A percentile compares a stretch with the other conserved stretches of the same genome.
These are phyloP conservation scores for Periplaneta americana DNA, from an alignment of 1,140 invertebrate species.

Conservation along the genomic window DNA sequence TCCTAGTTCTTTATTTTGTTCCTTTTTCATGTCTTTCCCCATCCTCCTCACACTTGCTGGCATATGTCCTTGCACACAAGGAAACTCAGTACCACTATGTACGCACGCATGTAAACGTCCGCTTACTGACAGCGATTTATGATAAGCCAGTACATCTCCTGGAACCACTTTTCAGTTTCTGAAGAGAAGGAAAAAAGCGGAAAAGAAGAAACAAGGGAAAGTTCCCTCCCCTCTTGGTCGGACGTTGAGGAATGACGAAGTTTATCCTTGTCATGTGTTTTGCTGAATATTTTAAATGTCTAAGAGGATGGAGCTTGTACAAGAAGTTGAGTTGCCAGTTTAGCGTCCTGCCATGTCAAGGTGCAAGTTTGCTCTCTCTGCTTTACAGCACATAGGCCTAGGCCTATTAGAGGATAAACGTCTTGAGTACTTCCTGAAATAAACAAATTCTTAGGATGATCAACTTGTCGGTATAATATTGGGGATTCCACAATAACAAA, in stretches of 20 bases:
- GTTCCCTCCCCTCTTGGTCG: neutral
- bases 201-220: neutral
- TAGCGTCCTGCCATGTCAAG: neutral
- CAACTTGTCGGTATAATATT: too few species aligned
- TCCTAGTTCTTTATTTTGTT: too few species aligned
- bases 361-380: neutral
- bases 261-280: slow-evolving; percentile 3
- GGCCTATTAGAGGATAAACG: too few species aligned
- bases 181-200: neutral
- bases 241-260: slow-evolving; percentile 8
- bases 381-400: too few species aligned
- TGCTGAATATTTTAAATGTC: slow-evolving; percentile 6
- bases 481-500: too few species aligned
- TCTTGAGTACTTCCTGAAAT: too few species aligned
- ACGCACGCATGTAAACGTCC: neutral
- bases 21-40: too few species aligned
- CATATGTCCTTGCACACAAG: too few species aligned
- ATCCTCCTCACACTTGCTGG: too few species aligned
- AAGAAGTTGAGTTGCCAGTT: neutral
- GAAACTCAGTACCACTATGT: neutral
- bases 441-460: too few species aligned
- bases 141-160: neutral
- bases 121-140: neutral
- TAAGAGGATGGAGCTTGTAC: neutral
- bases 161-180: neutral